A percentile compares a stretch with the other conserved stretches of the same genome.
These are phyloP conservation scores for Pelodiscus sinensis DNA, from an alignment of 2,113 vertebrate species.

Conservation along the genomic window DNA sequence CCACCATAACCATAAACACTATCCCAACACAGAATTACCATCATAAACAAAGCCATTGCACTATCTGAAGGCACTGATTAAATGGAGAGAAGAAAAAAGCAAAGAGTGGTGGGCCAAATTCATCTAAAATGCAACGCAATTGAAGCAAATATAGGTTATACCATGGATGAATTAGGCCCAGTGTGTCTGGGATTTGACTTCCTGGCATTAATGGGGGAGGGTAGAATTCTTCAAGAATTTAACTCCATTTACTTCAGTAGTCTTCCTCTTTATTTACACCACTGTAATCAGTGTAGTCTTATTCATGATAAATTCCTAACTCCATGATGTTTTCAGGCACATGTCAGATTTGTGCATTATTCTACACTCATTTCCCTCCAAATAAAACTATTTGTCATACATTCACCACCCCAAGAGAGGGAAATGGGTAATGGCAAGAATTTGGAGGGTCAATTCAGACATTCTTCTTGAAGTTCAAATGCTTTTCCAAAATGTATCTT, in stretches of 20 bases:
- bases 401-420: background rate
- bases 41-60: background rate
- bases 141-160: background rate
- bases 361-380: background rate
- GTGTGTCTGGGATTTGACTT: background rate
- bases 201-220: background rate
- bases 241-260: background rate
- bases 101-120: background rate
- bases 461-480: background rate
- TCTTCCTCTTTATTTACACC: background rate
- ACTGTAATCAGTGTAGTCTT: background rate
- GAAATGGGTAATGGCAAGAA: background rate
- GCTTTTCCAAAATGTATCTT: slow-evolving; percentile 29
- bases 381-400: slow-evolving; percentile 22
- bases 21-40: background rate
- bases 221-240: background rate
- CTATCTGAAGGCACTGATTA: background rate
- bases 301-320: background rate
- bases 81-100: background rate
- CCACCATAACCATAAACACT: background rate
- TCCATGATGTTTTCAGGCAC: background rate
- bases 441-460: background rate
- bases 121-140: background rate
- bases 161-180: background rate
- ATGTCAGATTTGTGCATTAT: background rate